Conservation (phyloP, 2,797 vertebrate genomes). For the Rallus crepitans region DNA sequence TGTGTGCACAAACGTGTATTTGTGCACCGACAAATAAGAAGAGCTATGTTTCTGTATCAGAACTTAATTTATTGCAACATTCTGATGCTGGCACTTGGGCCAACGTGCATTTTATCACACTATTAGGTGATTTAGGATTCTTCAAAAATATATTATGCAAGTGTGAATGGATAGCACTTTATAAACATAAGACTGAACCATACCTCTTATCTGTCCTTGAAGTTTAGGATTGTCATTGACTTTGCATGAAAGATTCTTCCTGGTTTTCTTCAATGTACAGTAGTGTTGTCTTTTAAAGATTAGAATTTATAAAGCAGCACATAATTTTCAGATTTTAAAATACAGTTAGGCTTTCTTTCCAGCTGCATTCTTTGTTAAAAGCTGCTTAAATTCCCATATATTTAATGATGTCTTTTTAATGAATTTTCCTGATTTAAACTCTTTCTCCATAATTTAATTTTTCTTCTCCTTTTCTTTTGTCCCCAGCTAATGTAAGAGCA, state of each 20-base stretch:
- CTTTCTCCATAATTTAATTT: slow-evolving; percentile 64
- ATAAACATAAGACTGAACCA: slow-evolving; percentile 42
- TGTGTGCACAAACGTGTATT: neutral
- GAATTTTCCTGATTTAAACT: slow-evolving; percentile 61
- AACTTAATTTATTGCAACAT: slow-evolving; percentile 62
- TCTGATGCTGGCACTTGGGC: slow-evolving; percentile 21
- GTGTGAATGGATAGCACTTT: slow-evolving; percentile 39
- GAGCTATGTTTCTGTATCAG: slow-evolving; percentile 11
- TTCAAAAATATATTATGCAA: slow-evolving; percentile 60
- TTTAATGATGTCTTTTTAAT: slow-evolving; percentile 65
- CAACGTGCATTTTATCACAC: slow-evolving; percentile 51
- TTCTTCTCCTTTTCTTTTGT: slow-evolving; percentile 48
- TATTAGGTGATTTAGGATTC: slow-evolving; percentile 62
- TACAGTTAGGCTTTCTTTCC: slow-evolving; percentile 50
- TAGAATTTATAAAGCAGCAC: slow-evolving; percentile 53
- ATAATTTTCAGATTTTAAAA: slow-evolving; percentile 65
- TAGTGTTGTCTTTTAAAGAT: slow-evolving; percentile 44
- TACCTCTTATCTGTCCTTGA: slow-evolving; percentile 64
- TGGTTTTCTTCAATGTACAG: slow-evolving; percentile 1
- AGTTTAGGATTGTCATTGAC: slow-evolving; percentile 63
- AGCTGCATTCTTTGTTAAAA: slow-evolving; percentile 69
- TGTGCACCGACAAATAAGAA: slow-evolving; percentile 31
- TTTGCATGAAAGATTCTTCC: slow-evolving; percentile 47
- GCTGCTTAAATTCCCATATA: slow-evolving; percentile 66
- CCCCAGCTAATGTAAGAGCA: slow-evolving; percentile 47